A percentile compares a stretch with the other conserved stretches of the same genome.
These are phyloP conservation scores for Cylloceria caligata DNA, from an alignment of 2,888 invertebrate species.

Conservation along the genomic window DNA sequence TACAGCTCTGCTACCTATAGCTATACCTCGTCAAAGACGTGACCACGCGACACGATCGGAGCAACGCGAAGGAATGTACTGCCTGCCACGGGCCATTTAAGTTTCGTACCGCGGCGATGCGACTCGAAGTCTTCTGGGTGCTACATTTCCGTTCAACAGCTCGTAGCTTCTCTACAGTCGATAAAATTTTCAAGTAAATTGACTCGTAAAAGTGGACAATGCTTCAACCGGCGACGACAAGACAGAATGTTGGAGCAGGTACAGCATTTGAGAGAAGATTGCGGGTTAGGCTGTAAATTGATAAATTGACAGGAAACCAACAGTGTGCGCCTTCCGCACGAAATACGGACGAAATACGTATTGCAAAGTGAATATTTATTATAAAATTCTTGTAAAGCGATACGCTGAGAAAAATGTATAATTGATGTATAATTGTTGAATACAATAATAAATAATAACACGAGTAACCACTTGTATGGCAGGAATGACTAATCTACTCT, in stretches of 20 bases:
- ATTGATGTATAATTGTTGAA: no score
- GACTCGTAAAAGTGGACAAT: conserved; percentile 53
- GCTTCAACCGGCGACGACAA: conserved; percentile 25
- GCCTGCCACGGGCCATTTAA: conserved; percentile 62
- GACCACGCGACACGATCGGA: conserved; percentile 57
- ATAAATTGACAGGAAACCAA: not conserved
- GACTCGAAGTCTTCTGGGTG: conserved; percentile 48
- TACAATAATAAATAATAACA: no score
- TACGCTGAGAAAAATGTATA: no score
- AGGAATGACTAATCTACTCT: no score
- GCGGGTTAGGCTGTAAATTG: conserved; percentile 6
- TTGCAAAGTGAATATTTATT: not conserved
- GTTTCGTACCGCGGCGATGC: conserved; percentile 50
- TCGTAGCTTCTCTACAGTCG: conserved; percentile 7
- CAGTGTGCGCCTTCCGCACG: not conserved
- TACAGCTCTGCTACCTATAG: not conserved
- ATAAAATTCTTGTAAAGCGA: not conserved
- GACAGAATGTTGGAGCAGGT: conserved; percentile 4
- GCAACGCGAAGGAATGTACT: conserved; percentile 67
- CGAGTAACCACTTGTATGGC: no score
- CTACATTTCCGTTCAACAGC: conserved; percentile 61
- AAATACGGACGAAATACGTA: not conserved
- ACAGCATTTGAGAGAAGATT: not conserved
- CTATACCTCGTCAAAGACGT: conserved; percentile 52
- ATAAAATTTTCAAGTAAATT: conserved; percentile 55